Percentiles rank a stretch among this genome's conserved stretches.
phyloP scores from a whole-genome alignment of 2,113 vertebrate species.

The Strix uralensis region DNA sequence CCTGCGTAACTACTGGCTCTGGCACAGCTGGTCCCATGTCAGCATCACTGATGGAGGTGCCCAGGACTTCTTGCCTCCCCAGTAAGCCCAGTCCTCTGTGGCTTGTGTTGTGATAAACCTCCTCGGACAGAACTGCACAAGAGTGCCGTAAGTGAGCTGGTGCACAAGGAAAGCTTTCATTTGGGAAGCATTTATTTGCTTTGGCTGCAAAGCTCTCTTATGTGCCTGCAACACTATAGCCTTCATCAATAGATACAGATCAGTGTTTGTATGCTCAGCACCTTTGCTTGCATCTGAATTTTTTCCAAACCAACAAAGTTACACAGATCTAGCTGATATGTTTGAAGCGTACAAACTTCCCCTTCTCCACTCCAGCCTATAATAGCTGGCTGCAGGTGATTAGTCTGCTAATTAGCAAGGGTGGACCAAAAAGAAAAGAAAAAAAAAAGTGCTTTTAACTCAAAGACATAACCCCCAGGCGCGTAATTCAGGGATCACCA shows the following conservation, averaged over 20 bases:
- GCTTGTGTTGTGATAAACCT: constrained; percentile 1
- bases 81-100: not conserved
- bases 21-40: not conserved
- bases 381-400: not conserved
- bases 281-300: not conserved
- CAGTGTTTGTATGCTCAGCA: constrained; percentile 24
- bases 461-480: not conserved
- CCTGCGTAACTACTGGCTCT: fast-evolving
- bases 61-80: not conserved
- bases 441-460: not conserved
- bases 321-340: not conserved
- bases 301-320: constrained; percentile 33
- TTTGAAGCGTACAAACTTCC: not conserved
- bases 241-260: constrained; percentile 9
- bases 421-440: not conserved
- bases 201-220: not conserved
- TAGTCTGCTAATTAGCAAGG: constrained; percentile 39
- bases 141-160: not conserved
- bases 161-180: not conserved
- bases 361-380: not conserved
- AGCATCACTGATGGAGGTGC: not conserved
- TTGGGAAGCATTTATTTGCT: constrained; percentile 25
- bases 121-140: not conserved
- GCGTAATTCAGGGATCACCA: constrained; percentile 17
- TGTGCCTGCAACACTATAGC: not conserved